phyloP scores from a whole-genome alignment of 2,113 vertebrate genomes.

The human (Homo sapiens) region GRCh38 chr1:156494501-156495000 shows the following conservation, averaged over 20 bases:
- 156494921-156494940: not conserved
- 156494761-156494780: not conserved
- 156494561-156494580: not conserved
- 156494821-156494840: not conserved
- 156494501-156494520: not conserved
- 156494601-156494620: not conserved
- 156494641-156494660: not conserved
- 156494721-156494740: not conserved
- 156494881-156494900: not conserved
- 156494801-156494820: not conserved
- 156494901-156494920: not conserved
- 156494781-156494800: conserved; percentile 7
- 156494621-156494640: not conserved
- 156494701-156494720: not conserved
- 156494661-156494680: not conserved
- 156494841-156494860: not conserved
- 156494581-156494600: not conserved
- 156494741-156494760: not conserved
- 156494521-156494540: not conserved
- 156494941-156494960: not conserved
- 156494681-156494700: not conserved
- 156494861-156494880: not conserved
- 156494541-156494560: not conserved
- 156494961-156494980: not conserved
- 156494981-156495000: not conserved